Evolutionary conservation across 2,888 invertebrate species (phyloP).

Genomic region (Tetragonisca angustula): DNA sequence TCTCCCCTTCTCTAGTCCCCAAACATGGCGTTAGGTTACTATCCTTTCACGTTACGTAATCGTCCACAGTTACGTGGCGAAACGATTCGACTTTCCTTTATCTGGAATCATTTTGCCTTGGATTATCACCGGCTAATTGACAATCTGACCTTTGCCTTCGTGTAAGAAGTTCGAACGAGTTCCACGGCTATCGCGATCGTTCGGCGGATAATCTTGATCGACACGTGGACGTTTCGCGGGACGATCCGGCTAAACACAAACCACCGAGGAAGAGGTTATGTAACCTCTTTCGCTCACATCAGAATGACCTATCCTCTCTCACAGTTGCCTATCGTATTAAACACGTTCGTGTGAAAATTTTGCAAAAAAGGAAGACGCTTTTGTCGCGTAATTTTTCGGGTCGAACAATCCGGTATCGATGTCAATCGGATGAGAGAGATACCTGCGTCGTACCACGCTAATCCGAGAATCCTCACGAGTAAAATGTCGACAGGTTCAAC

Average conservation of each 20-base stretch:
- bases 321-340: too few relatives aligned
- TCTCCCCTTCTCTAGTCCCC: too few relatives aligned
- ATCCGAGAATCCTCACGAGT: constrained; percentile 46
- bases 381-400: constrained; percentile 10
- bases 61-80: background rate
- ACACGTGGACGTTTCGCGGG: constrained; percentile 3
- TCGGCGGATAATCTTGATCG: constrained; percentile 42
- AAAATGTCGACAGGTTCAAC: constrained; percentile 38
- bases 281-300: background rate
- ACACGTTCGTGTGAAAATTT: background rate
- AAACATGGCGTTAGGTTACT: too few relatives aligned
- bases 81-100: background rate
- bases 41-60: background rate
- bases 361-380: too few relatives aligned
- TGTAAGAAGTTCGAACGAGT: constrained; percentile 28
- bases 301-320: too few relatives aligned
- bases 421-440: constrained; percentile 32
- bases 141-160: constrained; percentile 42
- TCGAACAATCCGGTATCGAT: constrained; percentile 11
- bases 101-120: background rate
- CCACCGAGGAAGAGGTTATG: background rate
- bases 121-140: constrained; percentile 42
- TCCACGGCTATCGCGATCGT: constrained; percentile 39
- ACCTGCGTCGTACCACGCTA: constrained; percentile 11
- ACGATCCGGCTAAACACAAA: background rate